Evolutionary conservation across 2,113 vertebrate species (phyloP).

Genomic region (Hemiprocne comata): DNA sequence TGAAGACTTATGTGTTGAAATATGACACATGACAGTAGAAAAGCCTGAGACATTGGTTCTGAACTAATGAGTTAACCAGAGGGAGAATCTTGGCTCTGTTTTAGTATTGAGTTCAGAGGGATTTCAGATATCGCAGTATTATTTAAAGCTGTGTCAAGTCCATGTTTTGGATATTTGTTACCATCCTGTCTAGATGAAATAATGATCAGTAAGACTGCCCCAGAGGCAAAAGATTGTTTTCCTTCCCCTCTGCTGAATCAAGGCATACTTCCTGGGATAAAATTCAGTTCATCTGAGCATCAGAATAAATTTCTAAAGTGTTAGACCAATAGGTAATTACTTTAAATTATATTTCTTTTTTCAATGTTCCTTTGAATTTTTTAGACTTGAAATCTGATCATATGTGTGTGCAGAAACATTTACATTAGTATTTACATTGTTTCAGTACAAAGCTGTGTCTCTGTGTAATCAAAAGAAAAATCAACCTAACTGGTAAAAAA

Average conservation of each 20-base stretch:
- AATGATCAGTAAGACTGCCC: neutral
- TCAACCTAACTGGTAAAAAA: neutral
- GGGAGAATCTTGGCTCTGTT: neutral
- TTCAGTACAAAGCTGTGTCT: neutral
- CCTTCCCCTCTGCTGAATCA: neutral
- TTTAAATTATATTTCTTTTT: neutral
- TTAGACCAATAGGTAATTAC: neutral
- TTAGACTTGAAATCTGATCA: neutral
- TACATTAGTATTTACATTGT: neutral
- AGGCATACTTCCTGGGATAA: neutral
- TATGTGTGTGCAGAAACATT: neutral
- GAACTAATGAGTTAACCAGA: neutral
- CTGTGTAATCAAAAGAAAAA: neutral
- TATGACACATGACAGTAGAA: neutral
- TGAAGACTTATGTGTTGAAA: neutral
- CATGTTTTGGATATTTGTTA: neutral
- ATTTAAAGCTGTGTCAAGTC: neutral
- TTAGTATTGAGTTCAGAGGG: neutral
- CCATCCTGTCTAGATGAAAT: neutral
- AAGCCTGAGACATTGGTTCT: neutral
- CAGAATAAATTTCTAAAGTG: neutral
- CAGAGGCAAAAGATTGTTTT: neutral
- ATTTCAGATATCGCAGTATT: neutral
- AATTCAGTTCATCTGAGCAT: neutral
- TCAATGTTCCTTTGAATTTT: neutral